Conservation (phyloP, 2,888 invertebrate genomes). For the Acronicta psi region DNA sequence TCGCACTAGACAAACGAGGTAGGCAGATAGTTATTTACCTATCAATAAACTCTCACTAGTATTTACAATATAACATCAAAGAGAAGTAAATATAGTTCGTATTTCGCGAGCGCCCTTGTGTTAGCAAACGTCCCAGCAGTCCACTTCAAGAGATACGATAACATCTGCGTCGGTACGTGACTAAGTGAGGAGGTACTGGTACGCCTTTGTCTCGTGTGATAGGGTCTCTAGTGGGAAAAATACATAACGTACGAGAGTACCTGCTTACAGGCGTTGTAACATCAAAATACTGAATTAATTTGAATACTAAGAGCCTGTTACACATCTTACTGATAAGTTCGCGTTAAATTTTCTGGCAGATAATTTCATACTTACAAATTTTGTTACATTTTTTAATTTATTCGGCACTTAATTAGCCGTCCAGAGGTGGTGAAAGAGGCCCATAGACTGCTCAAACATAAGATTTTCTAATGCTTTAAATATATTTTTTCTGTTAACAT, state of each 20-base stretch:
- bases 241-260: neutral
- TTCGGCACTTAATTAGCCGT: too few relatives aligned
- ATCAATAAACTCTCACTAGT: neutral
- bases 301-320: too few relatives aligned
- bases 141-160: slow-evolving; percentile 15
- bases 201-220: slow-evolving; percentile 15
- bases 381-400: too few relatives aligned
- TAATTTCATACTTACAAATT: too few relatives aligned
- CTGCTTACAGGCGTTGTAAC: neutral
- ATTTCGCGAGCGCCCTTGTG: neutral
- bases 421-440: too few relatives aligned
- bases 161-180: slow-evolving; percentile 31
- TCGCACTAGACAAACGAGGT: too few relatives aligned
- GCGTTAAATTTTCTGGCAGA: too few relatives aligned
- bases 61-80: slow-evolving; percentile 6
- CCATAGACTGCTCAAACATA: too few relatives aligned
- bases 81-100: neutral
- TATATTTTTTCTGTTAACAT: too few relatives aligned
- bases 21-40: too few relatives aligned
- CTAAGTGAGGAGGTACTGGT: slow-evolving; percentile 19
- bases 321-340: too few relatives aligned
- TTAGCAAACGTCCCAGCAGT: slow-evolving; percentile 9
- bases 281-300: neutral
- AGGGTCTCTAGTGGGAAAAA: slow-evolving; percentile 11
- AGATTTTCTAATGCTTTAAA: too few relatives aligned